Percentiles rank a stretch among this genome's conserved stretches.
Evolutionary conservation across 2,888 invertebrate genomes (phyloP).

Genomic region (Phengaris arion): DNA sequence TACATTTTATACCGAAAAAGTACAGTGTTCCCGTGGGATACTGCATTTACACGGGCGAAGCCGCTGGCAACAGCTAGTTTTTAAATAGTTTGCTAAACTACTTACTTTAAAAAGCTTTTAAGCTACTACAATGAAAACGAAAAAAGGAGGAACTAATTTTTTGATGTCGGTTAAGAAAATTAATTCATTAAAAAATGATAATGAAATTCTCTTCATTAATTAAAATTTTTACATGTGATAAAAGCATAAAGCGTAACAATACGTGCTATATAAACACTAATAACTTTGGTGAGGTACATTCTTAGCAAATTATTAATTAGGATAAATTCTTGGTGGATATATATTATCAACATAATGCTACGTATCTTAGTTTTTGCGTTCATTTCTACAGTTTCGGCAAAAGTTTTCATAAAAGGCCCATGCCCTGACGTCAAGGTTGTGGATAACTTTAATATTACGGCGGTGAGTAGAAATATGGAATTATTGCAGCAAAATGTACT

Average conservation of each 20-base stretch:
- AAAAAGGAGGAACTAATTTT: no score
- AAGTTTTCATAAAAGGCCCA: conserved; percentile 21
- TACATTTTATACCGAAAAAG: no score
- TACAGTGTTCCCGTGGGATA: no score
- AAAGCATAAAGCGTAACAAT: background rate
- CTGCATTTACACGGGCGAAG: no score
- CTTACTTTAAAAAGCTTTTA: background rate
- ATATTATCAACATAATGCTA: background rate
- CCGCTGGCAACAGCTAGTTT: no score
- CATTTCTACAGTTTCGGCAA: background rate
- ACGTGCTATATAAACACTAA: background rate
- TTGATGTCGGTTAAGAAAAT: background rate
- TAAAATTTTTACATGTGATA: background rate
- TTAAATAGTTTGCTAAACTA: background rate
- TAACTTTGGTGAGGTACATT: background rate
- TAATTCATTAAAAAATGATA: background rate
- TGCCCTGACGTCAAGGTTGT: conserved; percentile 9
- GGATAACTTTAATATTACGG: conserved; percentile 14
- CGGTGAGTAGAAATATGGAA: background rate
- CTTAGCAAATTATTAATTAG: background rate
- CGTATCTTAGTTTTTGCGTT: background rate
- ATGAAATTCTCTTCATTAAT: background rate
- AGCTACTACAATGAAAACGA: no score
- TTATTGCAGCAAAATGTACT: background rate
- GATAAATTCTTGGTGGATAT: background rate